Base-by-base conservation (phyloP, 2,113 vertebrate species). In the Oxyura jamaicensis region DNA sequence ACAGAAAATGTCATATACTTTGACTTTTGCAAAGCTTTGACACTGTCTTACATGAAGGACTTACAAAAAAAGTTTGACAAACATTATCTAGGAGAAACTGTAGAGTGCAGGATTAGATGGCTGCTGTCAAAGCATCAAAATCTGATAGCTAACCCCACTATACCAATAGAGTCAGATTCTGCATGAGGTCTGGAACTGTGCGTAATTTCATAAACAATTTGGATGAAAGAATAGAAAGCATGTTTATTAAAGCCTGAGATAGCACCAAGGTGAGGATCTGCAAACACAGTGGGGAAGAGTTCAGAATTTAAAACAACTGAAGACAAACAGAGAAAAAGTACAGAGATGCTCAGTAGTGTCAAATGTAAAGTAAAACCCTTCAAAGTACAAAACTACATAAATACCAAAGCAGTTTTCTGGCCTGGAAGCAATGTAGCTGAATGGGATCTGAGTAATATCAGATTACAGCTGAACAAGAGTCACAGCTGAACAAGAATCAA, bases 131-230 rank as follows among this genome's bases (percentile, higher is more conserved):
- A 88, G 26, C 14, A 59, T 55, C 41, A 66, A 16, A 71, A 36
- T 44, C 42, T 69, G n/a, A 13, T 14, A 58, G 17, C 11, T 74
- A 50, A 35, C 2, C 9, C 8, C 4, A 26, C 19, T 36, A 62
- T 62, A 26, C 22, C 23, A 36, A 39, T 15, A 62, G 35, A 15
- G 23, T 10, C 25, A 13, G 35, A 83, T 93, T 91, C 71, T 83
- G 31, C 44, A 31, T 52, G n/a, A 48, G 2, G 1, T n/a, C 26
- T 56, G 50, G n/a, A 17, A 73, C 13, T 3, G 0, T 46, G 39
- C 21, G 22, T 73, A 66, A 69, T 80, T 91, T 79, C 39, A 44
- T 69, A 62, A 58, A 73, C 1, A 1, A 21, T 35, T 76, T 80
- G 11, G 20, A 41, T 42, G 58, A 80, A 87, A 65, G 52, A 66